Percentiles rank a stretch among this genome's conserved stretches.
Conservation (phyloP, 2,113 vertebrate species). For the Heloderma charlesbogerti region DNA sequence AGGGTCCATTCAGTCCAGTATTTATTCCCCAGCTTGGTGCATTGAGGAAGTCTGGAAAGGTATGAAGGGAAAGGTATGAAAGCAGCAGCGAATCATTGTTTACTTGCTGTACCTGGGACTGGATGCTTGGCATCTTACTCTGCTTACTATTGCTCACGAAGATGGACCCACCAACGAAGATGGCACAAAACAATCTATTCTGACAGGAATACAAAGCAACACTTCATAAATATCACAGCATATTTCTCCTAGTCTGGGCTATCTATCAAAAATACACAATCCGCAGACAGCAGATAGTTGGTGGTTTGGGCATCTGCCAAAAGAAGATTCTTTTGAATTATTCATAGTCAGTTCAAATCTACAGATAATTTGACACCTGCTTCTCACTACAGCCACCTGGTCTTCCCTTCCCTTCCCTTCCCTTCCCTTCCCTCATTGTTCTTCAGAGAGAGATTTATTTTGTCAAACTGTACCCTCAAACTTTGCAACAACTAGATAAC, state of each 20-base stretch:
- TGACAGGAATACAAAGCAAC: conserved; percentile 3
- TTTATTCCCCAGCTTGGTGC: neutral
- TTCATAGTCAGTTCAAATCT: conserved; percentile 22
- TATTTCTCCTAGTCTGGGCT: conserved; percentile 10
- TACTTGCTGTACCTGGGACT: too few relatives aligned
- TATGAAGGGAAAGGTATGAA: neutral
- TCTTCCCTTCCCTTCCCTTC: too few relatives aligned
- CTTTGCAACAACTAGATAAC: conserved; percentile 8
- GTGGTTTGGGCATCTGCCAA: conserved; percentile 28
- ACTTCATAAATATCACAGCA: conserved; percentile 32
- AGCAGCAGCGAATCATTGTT: neutral
- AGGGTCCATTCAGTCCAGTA: too few relatives aligned
- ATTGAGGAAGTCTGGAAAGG: neutral
- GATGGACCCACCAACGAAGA: neutral
- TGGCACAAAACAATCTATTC: conserved; percentile 16
- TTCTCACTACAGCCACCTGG: neutral
- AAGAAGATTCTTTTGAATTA: conserved; percentile 38
- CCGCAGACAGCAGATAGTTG: conserved; percentile 21
- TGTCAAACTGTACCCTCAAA: conserved; percentile 17
- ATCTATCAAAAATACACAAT: conserved; percentile 14
- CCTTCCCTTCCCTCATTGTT: neutral
- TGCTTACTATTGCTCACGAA: neutral
- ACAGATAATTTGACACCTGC: conserved; percentile 36
- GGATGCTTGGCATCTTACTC: neutral
- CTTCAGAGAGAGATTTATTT: conserved; percentile 31